Evolutionary conservation across 2,113 vertebrate species (phyloP).

Genomic region (Stigmatopora argus): DNA sequence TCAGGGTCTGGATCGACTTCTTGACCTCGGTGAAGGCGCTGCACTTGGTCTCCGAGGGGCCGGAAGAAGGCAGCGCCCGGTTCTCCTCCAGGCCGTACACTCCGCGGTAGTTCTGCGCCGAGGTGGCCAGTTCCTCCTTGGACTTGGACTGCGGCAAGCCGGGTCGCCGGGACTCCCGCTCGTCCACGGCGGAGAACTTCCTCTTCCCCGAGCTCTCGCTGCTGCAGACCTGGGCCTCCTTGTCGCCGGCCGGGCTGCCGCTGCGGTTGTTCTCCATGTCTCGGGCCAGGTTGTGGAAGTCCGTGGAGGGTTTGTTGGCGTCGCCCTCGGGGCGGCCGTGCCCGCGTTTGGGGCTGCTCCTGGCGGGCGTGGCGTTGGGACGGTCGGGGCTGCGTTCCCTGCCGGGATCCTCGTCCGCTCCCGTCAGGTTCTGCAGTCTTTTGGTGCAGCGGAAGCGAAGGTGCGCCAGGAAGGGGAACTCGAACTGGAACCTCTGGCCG

Average conservation of each 20-base stretch:
- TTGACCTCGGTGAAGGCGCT: conserved; percentile 96
- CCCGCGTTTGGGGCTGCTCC: conserved; percentile 69
- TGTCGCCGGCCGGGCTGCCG: conserved; percentile 63
- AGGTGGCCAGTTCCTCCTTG: conserved; percentile 81
- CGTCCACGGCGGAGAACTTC: conserved; percentile 72
- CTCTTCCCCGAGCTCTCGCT: conserved; percentile 77
- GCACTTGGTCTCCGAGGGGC: conserved; percentile 77
- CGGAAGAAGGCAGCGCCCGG: conserved; percentile 74
- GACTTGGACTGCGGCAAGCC: conserved; percentile 62
- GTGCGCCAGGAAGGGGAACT: conserved; percentile 89
- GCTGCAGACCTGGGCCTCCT: conserved; percentile 73
- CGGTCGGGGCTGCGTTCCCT: conserved; percentile 59
- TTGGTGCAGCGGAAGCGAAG: conserved; percentile 93
- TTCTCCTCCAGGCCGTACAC: conserved; percentile 83
- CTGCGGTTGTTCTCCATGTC: conserved; percentile 84
- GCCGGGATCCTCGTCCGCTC: conserved; percentile 62
- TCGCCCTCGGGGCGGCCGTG: conserved; percentile 68
- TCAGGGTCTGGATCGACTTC: conserved; percentile 73
- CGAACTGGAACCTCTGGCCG: conserved; percentile 93
- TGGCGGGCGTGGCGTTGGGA: conserved; percentile 51
- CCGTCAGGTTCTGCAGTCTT: conserved; percentile 73
- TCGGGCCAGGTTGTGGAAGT: conserved; percentile 92
- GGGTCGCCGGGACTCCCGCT: conserved; percentile 43
- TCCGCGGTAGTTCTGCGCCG: conserved; percentile 85
- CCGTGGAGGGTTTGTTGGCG: conserved; percentile 81